Conservation (phyloP, 2,797 vertebrate species). For the Lithobates sylvaticus region DNA sequence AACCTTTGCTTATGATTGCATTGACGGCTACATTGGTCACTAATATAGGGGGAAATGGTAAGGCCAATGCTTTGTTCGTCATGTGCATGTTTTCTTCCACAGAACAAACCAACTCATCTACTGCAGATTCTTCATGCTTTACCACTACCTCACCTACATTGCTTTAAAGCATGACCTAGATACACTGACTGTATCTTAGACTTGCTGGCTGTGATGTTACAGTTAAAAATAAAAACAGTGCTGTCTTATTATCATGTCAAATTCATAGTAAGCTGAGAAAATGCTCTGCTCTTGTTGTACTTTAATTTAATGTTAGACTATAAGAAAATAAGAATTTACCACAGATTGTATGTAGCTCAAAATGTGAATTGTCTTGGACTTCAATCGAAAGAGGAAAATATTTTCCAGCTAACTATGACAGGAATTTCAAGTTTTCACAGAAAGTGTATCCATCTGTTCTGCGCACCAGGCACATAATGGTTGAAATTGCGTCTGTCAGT, state of each 20-base stretch:
- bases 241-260: slow-evolving; percentile 75
- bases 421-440: slow-evolving; percentile 72
- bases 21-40: slow-evolving; percentile 81
- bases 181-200: slow-evolving; percentile 42
- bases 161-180: slow-evolving; percentile 79
- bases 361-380: not conserved
- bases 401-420: slow-evolving; percentile 77
- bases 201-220: slow-evolving; percentile 77
- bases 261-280: slow-evolving; percentile 78
- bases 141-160: slow-evolving; percentile 78
- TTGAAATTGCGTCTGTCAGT: slow-evolving; percentile 70
- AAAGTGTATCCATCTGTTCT: slow-evolving; percentile 59
- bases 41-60: slow-evolving; percentile 86
- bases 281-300: not conserved
- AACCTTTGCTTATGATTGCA: slow-evolving; percentile 76
- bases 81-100: slow-evolving; percentile 79
- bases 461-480: slow-evolving; percentile 72
- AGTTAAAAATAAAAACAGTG: slow-evolving; percentile 71
- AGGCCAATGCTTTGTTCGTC: slow-evolving; percentile 79
- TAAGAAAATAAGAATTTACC: not conserved
- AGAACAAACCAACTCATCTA: slow-evolving; percentile 76
- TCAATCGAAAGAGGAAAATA: not conserved
- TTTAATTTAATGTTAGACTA: not conserved
- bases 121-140: slow-evolving; percentile 75
- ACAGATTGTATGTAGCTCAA: not conserved